These are phyloP conservation scores for Oreochromis tanganicae DNA, from an alignment of 2,113 vertebrate genomes.

Conservation along the genomic window DNA sequence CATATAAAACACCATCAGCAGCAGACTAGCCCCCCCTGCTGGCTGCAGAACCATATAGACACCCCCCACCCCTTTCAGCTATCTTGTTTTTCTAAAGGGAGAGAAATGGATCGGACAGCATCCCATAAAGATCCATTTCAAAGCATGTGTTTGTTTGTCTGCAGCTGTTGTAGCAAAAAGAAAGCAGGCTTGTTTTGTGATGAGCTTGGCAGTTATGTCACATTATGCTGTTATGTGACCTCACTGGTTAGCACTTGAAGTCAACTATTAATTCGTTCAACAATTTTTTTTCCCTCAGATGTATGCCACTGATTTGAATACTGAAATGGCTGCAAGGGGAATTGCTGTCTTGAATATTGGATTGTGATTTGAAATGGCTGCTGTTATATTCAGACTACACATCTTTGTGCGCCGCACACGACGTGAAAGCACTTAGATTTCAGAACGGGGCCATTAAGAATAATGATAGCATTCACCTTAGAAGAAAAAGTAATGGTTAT, in stretches of 20 bases:
- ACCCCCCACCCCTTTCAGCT: neutral
- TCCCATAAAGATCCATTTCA: slow-evolving; percentile 45
- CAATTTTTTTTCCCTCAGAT: neutral
- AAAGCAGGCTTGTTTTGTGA: neutral
- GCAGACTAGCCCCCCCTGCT: slow-evolving; percentile 57
- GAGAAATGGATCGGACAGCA: slow-evolving; percentile 25
- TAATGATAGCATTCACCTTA: slow-evolving; percentile 7
- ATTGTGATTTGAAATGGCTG: slow-evolving; percentile 3
- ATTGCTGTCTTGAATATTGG: slow-evolving; percentile 14
- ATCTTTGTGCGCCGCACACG: neutral
- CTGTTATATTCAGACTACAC: neutral
- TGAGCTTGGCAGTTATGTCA: neutral
- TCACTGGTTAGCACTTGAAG: slow-evolving; percentile 5
- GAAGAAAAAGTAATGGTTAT: neutral
- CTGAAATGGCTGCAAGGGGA: slow-evolving; percentile 13
- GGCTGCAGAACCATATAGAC: neutral
- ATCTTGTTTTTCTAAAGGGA: slow-evolving; percentile 26
- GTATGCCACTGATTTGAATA: slow-evolving; percentile 6
- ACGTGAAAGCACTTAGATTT: neutral
- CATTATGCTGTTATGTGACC: slow-evolving; percentile 5
- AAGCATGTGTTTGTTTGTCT: slow-evolving; percentile 31
- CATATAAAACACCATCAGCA: neutral
- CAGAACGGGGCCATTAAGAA: slow-evolving; percentile 6
- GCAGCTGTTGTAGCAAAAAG: neutral
- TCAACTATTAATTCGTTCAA: slow-evolving; percentile 19